Conservation (phyloP, 2,113 vertebrate species). For the Eolophus roseicapilla region DNA sequence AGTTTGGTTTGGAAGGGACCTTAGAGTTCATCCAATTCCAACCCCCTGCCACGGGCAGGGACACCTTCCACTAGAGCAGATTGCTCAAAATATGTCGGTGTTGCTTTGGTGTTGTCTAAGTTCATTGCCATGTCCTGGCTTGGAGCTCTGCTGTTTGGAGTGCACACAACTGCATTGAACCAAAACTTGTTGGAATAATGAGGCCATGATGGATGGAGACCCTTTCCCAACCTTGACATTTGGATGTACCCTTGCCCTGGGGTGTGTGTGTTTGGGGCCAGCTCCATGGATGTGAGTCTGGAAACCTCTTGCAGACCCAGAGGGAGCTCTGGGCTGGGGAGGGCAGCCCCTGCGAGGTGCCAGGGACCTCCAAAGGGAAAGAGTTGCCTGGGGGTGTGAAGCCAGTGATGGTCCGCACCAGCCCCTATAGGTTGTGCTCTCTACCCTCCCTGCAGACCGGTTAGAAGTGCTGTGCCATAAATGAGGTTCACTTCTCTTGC, state of each 20-base stretch:
- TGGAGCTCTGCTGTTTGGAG: rapidly evolving
- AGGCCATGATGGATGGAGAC: background rate
- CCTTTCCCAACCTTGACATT: rapidly evolving
- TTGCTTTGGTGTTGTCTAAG: background rate
- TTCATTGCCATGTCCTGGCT: rapidly evolving
- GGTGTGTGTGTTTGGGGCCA: background rate
- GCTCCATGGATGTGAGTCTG: background rate
- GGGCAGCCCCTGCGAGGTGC: background rate
- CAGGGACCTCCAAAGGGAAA: background rate
- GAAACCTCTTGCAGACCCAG: background rate
- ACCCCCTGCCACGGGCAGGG: background rate
- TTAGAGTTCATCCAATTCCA: background rate
- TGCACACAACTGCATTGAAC: rapidly evolving
- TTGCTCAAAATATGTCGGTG: background rate
- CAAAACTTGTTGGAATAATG: too few species aligned
- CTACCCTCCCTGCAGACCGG: background rate
- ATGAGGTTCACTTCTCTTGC: rapidly evolving
- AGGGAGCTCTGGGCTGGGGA: background rate
- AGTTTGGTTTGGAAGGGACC: background rate
- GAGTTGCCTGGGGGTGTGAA: background rate
- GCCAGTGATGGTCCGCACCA: background rate
- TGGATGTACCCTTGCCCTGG: rapidly evolving
- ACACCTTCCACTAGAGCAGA: background rate
- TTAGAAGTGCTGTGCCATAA: background rate
- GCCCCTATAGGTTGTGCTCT: rapidly evolving